Evolutionary conservation across 2,888 invertebrate species (phyloP).

Genomic region (Polymixis flavicincta): DNA sequence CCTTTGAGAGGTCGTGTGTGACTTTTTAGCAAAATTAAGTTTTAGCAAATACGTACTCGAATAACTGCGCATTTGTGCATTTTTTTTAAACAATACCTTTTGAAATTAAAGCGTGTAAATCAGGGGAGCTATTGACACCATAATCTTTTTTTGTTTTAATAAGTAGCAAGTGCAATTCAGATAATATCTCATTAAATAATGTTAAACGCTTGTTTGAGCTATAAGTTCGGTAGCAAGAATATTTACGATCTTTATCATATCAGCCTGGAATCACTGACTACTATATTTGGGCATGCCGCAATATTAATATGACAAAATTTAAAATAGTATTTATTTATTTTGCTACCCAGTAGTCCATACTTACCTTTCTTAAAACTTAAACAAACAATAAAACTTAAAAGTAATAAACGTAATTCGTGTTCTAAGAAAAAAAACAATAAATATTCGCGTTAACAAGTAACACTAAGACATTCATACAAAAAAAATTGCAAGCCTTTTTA

Average conservation of each 20-base stretch:
- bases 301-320: background rate
- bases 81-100: background rate
- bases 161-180: background rate
- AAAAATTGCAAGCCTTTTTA: slow-evolving; percentile 30
- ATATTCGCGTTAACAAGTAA: slow-evolving; percentile 6
- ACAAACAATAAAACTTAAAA: background rate
- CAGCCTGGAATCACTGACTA: background rate
- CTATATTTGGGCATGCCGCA: background rate
- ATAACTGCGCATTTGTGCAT: slow-evolving; percentile 9
- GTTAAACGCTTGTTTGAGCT: background rate
- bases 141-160: background rate
- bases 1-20: slow-evolving; percentile 23
- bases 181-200: background rate
- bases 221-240: background rate
- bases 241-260: background rate
- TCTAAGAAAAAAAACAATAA: slow-evolving; percentile 15
- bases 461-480: slow-evolving; percentile 36
- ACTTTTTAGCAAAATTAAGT: slow-evolving; percentile 1
- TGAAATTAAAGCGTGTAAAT: background rate
- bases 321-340: background rate
- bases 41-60: slow-evolving; percentile 1
- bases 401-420: background rate
- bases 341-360: background rate
- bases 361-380: background rate
- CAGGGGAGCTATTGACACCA: background rate